Evolutionary conservation across 2,113 vertebrate species (phyloP).

Genomic region (Mesoclemmys tuberculata): DNA sequence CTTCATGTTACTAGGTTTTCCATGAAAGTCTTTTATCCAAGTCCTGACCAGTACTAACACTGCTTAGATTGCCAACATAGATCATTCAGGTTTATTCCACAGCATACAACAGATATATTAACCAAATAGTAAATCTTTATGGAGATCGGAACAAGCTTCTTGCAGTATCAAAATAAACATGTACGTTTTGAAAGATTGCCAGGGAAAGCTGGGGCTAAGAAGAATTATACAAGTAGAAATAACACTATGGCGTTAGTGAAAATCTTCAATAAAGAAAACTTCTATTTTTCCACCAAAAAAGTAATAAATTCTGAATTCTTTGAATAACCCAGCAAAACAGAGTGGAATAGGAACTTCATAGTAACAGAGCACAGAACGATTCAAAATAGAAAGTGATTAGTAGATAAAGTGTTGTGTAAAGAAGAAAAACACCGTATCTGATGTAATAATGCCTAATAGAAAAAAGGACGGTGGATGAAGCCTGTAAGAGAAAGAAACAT

Average conservation of each 20-base stretch:
- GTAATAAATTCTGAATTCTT: background rate
- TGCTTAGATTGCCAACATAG: background rate
- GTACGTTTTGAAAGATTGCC: background rate
- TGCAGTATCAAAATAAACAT: background rate
- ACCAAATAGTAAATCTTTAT: background rate
- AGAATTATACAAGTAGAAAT: background rate
- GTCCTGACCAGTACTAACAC: background rate
- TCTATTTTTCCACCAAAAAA: background rate
- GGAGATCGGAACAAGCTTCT: background rate
- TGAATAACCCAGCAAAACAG: background rate
- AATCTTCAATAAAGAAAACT: background rate
- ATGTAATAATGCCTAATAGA: background rate
- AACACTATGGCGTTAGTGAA: background rate
- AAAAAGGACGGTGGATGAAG: background rate
- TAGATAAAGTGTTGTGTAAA: background rate
- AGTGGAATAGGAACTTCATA: background rate
- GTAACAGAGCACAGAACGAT: background rate
- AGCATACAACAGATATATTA: background rate
- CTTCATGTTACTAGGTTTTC: background rate
- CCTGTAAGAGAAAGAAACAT: background rate
- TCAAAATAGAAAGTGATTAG: background rate
- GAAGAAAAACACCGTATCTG: background rate
- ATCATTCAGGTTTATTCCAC: background rate
- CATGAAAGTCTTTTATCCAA: background rate
- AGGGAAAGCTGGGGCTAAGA: background rate